Base-by-base conservation (phyloP, 2,888 invertebrate species). In the Baronia brevicornis region DNA sequence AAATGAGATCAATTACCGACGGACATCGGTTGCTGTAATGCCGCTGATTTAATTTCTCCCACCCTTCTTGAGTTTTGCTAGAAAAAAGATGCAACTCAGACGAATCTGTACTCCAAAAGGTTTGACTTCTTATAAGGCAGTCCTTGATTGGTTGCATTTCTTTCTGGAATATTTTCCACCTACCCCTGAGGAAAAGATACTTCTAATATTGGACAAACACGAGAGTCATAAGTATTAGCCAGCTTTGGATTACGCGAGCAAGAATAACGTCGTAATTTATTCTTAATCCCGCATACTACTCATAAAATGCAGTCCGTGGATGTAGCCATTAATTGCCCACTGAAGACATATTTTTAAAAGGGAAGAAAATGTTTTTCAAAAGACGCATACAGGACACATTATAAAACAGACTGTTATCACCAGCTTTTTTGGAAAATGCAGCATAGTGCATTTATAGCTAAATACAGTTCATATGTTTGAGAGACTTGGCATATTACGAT, bases 201-300 rank as follows among this genome's bases (percentile, higher is more conserved):
- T 59, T 24, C 39, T 58, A 28, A 5, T 59, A 25, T 33, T 58
- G 31, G 54, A 59, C 27, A 60, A 57, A 35, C 52, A 60, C 32
- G 51, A 52, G 28, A 46, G 43, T 11, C 57, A 60, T 32, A 57
- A 54, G 31, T 56, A 50, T 38, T 47, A 47, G 33, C 48, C 46
- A 34, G 52, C 51, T 33, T 39, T 60, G 24, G 46, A 54, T 11
- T 55, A 45, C 38, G 54, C 53, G 5, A 31, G 39, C 21, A 33
- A 55, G 28, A 55, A 56, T 33, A 41, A 46, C 30, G 36, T 51
- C 13, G 28, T 51, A 18, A 36, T 49, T 15, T 51, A 9, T 50
- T 42, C 8, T 44, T 53, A 29, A 38, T 50, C 5, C 49, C 51
- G 20, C 48, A 53, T 28, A 46, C 45, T 18, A 31, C 27, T 9